Evolutionary conservation across 2,113 vertebrate species (phyloP), one percentile per base, ranked within the genome.

Genomic region (Syngnathus floridae): DNA sequence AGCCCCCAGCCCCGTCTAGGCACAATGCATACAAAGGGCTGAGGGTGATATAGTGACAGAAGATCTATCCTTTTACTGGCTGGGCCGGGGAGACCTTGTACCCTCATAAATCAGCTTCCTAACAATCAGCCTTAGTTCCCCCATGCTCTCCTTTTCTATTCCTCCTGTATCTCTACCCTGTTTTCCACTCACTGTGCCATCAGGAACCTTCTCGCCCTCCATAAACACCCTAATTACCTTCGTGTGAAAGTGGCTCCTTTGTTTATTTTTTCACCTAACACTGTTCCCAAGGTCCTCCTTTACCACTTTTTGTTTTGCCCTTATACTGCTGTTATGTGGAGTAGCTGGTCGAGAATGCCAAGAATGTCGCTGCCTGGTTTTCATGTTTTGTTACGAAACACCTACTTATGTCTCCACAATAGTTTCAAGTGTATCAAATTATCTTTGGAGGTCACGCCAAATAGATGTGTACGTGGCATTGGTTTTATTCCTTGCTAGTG

Each of bases 81-180:
- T 69, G 69, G 36, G 72, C 78, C 80, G 73, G 19, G 65, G 69
- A 83, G 74, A 70, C 81, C 75, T 78, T 35, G 71, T 67, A 65
- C 82, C 77, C 81, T 85, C 67, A 76, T 89, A 91, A 91, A 89
- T 89, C 87, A 92, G 81, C 76, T 86, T 81, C 65, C 75, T 86
- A 91, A 91, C 90, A 92, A 90, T 90, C 84, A 82, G 76, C 64
- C 71, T 76, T 75, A 84, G 84, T 84, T 61, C 8, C 69, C 73
- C 72, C 76, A 73, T 65, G 63, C 69, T 66, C 45, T 75, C 35
- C 19, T 26, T 52, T 49, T 64, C 63, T 51, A 56, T 51, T 38
- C 48, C 31, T 21, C 71, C 46, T 68, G 62, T 45, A 21, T 74
- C 66, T 59, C 66, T 57, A 37, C 60, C 43, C 64, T 78, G 75